Conservation (phyloP, 1,140 invertebrate species). For the Tribolium madens region DNA sequence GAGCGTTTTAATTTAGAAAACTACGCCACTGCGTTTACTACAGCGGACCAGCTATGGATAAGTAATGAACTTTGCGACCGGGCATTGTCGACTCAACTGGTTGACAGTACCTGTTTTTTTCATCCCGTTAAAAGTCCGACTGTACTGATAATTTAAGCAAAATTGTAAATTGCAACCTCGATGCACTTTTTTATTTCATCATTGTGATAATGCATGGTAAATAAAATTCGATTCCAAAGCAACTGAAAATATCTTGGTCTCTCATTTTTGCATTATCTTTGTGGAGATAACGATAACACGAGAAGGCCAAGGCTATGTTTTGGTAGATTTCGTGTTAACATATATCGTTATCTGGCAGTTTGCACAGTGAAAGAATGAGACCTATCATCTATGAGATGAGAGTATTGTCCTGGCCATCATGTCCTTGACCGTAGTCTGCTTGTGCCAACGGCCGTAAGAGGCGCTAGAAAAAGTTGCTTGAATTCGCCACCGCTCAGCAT, state of each 20-base stretch:
- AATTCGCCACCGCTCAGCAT: constrained; percentile 29
- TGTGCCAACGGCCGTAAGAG: constrained; percentile 32
- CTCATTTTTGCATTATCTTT: constrained; percentile 11
- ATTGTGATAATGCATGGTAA: neutral
- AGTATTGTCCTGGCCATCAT: constrained; percentile 44
- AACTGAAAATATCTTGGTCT: neutral
- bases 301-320: constrained; percentile 21
- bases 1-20: too few relatives aligned
- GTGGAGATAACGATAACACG: constrained; percentile 9
- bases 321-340: neutral
- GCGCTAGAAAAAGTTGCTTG: constrained; percentile 37
- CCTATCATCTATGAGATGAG: constrained; percentile 23
- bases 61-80: too few relatives aligned
- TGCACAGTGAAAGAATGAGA: neutral
- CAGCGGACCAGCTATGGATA: too few relatives aligned
- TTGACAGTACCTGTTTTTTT: too few relatives aligned
- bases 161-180: neutral
- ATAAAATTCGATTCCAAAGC: neutral
- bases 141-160: too few relatives aligned
- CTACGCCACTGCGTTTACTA: too few relatives aligned
- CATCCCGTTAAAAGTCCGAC: too few relatives aligned
- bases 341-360: neutral
- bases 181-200: neutral
- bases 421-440: constrained; percentile 44
- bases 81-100: too few relatives aligned